These are phyloP conservation scores for Ostrea denselamellosa DNA, from an alignment of 1,140 invertebrate species.

Conservation along the genomic window DNA sequence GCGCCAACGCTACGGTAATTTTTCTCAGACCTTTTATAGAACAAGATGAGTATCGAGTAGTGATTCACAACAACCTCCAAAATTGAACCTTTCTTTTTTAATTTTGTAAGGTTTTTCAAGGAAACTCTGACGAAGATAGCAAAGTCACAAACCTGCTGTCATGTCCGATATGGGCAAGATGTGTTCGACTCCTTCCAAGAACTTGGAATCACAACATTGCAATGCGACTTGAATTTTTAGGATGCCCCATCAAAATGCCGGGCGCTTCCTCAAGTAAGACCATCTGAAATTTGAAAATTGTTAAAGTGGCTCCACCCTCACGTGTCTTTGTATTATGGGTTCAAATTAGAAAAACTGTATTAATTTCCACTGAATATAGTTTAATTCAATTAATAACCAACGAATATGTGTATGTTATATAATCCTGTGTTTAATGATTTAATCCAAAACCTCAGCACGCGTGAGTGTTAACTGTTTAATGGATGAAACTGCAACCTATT, in stretches of 20 bases:
- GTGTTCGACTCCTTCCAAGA: constrained; percentile 48
- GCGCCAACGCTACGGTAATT: constrained; percentile 44
- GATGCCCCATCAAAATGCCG: constrained; percentile 49
- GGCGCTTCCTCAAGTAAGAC: neutral
- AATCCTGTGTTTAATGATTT: too few species aligned
- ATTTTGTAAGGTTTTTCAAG: constrained; percentile 46
- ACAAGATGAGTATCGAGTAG: neutral
- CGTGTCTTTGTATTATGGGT: too few species aligned
- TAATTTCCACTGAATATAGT: too few species aligned
- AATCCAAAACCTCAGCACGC: too few species aligned
- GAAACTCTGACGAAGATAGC: constrained; percentile 51
- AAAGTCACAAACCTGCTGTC: constrained; percentile 23
- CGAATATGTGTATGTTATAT: too few species aligned
- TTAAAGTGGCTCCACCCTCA: neutral
- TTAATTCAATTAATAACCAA: too few species aligned
- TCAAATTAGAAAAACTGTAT: too few species aligned
- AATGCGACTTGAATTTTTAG: constrained; percentile 52
- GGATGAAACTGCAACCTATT: too few species aligned
- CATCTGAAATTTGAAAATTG: too few species aligned
- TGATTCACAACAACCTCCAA: too few species aligned
- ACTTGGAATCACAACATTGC: constrained; percentile 53
- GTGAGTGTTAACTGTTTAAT: too few species aligned
- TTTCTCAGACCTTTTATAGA: neutral
- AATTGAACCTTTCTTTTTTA: neutral
- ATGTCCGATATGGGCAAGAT: constrained; percentile 54